phyloP scores from a whole-genome alignment of 2,888 invertebrate species.

The Trissolcus brochymenae region DNA sequence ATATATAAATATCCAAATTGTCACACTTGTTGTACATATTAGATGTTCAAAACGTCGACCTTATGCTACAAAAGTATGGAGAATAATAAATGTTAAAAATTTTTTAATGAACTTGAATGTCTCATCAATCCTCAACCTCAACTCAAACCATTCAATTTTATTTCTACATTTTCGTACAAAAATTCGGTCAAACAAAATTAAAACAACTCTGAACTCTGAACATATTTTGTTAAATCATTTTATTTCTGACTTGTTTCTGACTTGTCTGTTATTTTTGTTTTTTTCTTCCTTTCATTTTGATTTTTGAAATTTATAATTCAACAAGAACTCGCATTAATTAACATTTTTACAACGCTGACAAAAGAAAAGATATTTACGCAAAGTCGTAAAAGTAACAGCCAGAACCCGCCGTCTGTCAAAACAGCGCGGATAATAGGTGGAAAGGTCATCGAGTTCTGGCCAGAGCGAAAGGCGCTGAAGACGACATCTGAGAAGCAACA shows the following conservation, averaged over 20 bases:
- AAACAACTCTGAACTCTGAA: neutral
- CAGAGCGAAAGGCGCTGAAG: slow-evolving; percentile 39
- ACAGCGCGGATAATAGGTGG: slow-evolving; percentile 65
- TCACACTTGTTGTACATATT: slow-evolving; percentile 40
- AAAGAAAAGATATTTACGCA: slow-evolving; percentile 36
- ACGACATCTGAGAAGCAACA: slow-evolving; percentile 37
- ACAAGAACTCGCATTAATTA: slow-evolving; percentile 19
- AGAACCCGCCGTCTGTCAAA: slow-evolving; percentile 74
- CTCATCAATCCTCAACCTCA: neutral
- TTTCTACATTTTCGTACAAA: neutral
- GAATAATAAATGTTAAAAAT: slow-evolving; percentile 46
- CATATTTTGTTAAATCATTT: neutral
- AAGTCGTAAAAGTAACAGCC: slow-evolving; percentile 70
- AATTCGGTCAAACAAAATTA: neutral
- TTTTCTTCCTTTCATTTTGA: neutral
- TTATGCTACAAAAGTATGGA: slow-evolving; percentile 29
- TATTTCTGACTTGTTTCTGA: neutral
- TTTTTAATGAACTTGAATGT: slow-evolving; percentile 27
- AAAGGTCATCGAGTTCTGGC: slow-evolving; percentile 32
- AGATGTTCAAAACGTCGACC: slow-evolving; percentile 32
- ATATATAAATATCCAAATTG: slow-evolving; percentile 27
- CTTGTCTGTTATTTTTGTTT: neutral
- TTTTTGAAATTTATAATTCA: neutral
- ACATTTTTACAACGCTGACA: slow-evolving; percentile 24
- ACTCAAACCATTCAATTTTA: neutral